Base-by-base conservation (phyloP, 2,888 invertebrate genomes). In the Podotricha telesiphe region DNA sequence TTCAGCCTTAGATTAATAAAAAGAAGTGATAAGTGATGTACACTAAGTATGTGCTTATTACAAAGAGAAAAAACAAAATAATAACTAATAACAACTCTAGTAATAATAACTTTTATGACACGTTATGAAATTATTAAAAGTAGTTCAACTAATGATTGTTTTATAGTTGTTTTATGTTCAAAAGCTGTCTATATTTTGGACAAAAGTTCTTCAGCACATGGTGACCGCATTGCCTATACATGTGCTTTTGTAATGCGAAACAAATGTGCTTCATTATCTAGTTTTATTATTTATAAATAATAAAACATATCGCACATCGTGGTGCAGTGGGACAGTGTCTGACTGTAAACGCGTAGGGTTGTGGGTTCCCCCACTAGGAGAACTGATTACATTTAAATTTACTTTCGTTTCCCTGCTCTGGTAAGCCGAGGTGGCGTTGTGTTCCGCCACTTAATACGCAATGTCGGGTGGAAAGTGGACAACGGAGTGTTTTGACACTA, bases 211-310 rank as follows among this genome's bases (percentile, higher is more conserved):
- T 63, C 65, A 66, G 48, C 72, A 72, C 70, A 70, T 72, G 72
- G 50, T 59, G 72, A 65, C 72, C 72, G 65, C 51, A 68, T 70
- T 70, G 42, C 53, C 55, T 42, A 67, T 70, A 71, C 71, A 75
- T 75, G 75, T 75, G 47, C 71, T 82, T 81, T 75, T 78, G 81
- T 79, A 84, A 83, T 76, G 75, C 73, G 72, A 70, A 75, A 80
- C 86, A 86, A 84, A 86, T 86, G 68, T 68, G 22, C 8, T 55
- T 10, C 17, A 28, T 85, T 83, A 50, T 56, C 34, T 64, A 64
- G 20, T 45, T 48, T 65, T 55, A 42, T 61, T 51, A 50, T 61
- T 20, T 5, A n/a, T 53, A 10, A 34, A 20, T 15, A 34, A 50
- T 50, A 17, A 20, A 17, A 50, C 10, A 66, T 20, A 65, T 28